Conservation (phyloP, 2,113 vertebrate genomes). For the Dermatemys mawii region DNA sequence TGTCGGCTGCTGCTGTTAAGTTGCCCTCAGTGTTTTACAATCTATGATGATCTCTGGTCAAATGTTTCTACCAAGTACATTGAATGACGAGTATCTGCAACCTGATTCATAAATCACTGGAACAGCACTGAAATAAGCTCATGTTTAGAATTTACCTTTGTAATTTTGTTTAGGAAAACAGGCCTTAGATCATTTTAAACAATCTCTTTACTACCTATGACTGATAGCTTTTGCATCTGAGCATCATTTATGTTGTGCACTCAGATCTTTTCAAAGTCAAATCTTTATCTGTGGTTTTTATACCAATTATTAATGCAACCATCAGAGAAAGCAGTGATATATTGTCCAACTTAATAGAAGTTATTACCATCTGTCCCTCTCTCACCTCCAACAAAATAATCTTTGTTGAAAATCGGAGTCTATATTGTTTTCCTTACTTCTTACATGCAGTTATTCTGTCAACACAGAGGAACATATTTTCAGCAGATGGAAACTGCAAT, state of each 20-base stretch:
- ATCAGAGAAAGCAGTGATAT: background rate
- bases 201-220: background rate
- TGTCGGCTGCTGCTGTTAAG: background rate
- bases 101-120: background rate
- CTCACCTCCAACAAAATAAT: background rate
- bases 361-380: background rate
- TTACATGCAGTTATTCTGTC: background rate
- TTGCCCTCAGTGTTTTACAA: background rate
- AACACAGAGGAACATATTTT: background rate
- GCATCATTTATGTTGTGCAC: background rate
- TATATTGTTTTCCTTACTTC: background rate
- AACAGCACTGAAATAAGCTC: background rate
- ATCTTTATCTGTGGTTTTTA: background rate
- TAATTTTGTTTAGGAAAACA: background rate
- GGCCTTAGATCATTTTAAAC: background rate
- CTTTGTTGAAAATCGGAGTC: background rate
- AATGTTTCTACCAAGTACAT: constrained; percentile 17
- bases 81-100: background rate
- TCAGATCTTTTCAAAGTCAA: background rate
- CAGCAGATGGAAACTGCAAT: background rate
- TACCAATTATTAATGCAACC: background rate
- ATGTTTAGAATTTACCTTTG: background rate
- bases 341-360: background rate
- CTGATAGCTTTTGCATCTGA: background rate
- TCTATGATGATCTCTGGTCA: background rate